Evolutionary conservation across 2,888 invertebrate species (phyloP), one percentile per base, ranked within the genome.

Genomic region (Lottia scabra): DNA sequence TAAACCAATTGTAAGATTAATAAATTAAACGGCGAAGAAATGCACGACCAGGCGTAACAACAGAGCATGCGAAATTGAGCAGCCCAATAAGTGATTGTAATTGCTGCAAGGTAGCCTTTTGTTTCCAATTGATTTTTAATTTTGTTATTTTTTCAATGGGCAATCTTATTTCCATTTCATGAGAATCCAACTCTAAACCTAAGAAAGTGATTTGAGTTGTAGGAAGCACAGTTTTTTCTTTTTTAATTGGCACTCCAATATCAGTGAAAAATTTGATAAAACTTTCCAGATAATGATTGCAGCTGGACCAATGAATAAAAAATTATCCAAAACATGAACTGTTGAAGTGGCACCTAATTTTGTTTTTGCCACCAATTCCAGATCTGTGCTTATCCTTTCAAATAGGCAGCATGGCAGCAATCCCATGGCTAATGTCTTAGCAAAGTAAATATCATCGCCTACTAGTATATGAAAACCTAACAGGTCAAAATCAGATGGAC

Each of bases 1-100:
- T 1, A 77, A 27, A 0, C 74, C 77, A 13, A 71, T 70, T 44
- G 77, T 75, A 19, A 79, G 67, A 48, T 79, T 72, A 65, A 73
- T 77, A n/a, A n/a, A n/a, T n/a, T n/a, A 79, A 63, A 12, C 77
- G 44, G 0, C 79, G 62, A 27, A 79, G 43, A 72, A 77, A 79
- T n/a, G 73, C 46, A 16, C 77, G 44, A n/a, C 73, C 78, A 13
- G 72, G 73, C 4, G 23, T 8, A 23, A 78, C 67, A 2, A 73
- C 75, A n/a, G 69, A 13, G 45, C 78, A 74, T 19, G 74, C 75
- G 68, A 78, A 76, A 63, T 74, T 73, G 3, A 78, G 26, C 0
- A 78, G 16, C 4, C 75, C 76, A 16, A 76, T 68, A 1, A 76
- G 26, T 3, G 70, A 74, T 62, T 75, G 74, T 19, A 75, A 38